phyloP scores from a whole-genome alignment of 2,797 vertebrate genomes.

The Rhynchotus rufescens region DNA sequence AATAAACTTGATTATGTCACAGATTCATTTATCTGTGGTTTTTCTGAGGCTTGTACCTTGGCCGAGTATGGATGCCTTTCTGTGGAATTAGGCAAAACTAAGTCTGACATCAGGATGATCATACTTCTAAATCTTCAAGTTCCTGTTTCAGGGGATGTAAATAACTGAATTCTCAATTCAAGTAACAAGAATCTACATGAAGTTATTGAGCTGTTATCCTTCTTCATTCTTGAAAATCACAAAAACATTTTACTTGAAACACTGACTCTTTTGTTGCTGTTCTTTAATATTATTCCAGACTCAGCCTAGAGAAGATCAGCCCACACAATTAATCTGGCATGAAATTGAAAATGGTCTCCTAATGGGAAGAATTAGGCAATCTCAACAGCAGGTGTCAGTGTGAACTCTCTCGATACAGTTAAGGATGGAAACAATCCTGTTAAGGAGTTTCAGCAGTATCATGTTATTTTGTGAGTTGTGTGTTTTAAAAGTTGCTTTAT shows the following conservation, averaged over 20 bases:
- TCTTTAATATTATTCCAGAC: not conserved
- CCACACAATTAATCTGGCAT: not conserved
- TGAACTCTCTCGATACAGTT: conserved; percentile 33
- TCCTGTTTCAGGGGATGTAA: not conserved
- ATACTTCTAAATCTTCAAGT: not conserved
- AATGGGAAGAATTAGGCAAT: not conserved
- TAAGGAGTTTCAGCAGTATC: not conserved
- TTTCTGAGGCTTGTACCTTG: not conserved
- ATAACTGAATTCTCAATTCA: not conserved
- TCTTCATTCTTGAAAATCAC: not conserved
- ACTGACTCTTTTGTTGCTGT: not conserved
- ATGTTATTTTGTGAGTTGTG: not conserved
- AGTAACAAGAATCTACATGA: not conserved
- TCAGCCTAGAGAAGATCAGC: not conserved
- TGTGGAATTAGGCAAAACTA: not conserved
- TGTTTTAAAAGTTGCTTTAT: not conserved
- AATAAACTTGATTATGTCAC: not conserved
- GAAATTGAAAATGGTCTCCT: conserved; percentile 5
- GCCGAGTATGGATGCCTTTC: not conserved
- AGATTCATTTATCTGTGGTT: not conserved
- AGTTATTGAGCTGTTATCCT: not conserved
- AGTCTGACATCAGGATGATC: not conserved
- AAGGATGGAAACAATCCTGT: conserved; percentile 23
- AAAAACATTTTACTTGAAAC: not conserved
- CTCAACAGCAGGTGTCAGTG: conserved; percentile 64